Evolutionary conservation across 2,797 vertebrate genomes (phyloP), one percentile per base, ranked within the genome.

Genomic region (Enteromius viviparus): DNA sequence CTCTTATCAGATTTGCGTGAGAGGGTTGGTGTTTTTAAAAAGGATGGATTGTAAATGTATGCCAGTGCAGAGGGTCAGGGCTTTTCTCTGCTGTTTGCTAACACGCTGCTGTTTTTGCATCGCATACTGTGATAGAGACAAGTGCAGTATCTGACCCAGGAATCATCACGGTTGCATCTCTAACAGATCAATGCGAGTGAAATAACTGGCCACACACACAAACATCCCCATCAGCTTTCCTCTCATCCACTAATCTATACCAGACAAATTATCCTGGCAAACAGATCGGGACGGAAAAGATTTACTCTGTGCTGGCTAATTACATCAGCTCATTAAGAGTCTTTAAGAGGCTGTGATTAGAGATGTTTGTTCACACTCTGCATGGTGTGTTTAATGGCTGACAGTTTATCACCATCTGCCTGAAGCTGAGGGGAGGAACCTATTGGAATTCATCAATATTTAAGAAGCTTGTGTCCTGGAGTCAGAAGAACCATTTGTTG

Each of bases 361-460:
- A 90, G 93, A 94, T 93, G 93, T 95, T 95, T 95, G 93, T 94
- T 94, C 93, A 94, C 93, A 93, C 92, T 91, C 92, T 78, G 81
- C 84, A 86, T 88, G 85, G 74, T 83, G 84, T 88, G 86, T 86
- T 89, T 91, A 90, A 91, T 91, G 89, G 87, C 85, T 80, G 86
- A 87, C 83, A 89, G 81, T 89, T 87, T 86, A 87, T 87, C 84
- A 83, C 83, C 83, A 74, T 60, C 74, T 77, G 86, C 89, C 87
- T 68, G 55, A 64, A 87, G 89, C 84, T 29, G 80, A 78, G 49
- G 79, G 81, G 81, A 69, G 85, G 86, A 95, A 92, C 89, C 92
- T 93, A 96, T 95, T 94, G 95, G 95, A 94, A 95, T 93, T 94
- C 95, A 96, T 95, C 95, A 96, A 96, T 96, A 96, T 95, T 96